Conservation (phyloP, 1,140 invertebrate genomes). For the Drosophila nasuta region DNA sequence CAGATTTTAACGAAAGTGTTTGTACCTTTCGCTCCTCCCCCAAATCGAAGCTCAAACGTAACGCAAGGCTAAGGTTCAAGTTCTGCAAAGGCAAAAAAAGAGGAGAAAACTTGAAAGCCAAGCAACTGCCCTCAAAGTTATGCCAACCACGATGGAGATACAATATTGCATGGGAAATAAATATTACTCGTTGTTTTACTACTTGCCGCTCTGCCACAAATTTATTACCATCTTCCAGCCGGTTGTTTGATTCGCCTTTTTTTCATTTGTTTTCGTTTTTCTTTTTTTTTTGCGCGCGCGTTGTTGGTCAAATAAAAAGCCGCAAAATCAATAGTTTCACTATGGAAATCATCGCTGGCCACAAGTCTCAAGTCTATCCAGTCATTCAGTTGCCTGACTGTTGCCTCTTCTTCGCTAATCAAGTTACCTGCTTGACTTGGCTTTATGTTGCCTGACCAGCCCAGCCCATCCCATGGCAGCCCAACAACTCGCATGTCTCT, state of each 20-base stretch:
- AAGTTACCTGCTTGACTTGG: constrained; percentile 53
- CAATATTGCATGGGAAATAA: constrained; percentile 59
- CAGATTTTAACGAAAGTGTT: constrained; percentile 33
- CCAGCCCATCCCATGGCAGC: neutral
- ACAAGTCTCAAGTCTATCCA: constrained; percentile 32
- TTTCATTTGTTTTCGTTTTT: constrained; percentile 20
- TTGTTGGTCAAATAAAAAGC: constrained; percentile 54
- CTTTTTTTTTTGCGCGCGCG: constrained; percentile 22
- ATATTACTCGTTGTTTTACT: constrained; percentile 33
- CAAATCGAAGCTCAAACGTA: neutral
- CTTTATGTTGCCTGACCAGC: neutral
- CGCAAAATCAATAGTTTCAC: constrained; percentile 70
- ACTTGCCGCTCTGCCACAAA: constrained; percentile 24
- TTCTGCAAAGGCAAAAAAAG: constrained; percentile 71
- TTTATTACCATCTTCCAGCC: constrained; percentile 40
- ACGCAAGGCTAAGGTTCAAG: constrained; percentile 66
- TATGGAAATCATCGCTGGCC: constrained; percentile 58
- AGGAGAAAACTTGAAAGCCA: constrained; percentile 32
- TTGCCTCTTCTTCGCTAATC: constrained; percentile 67
- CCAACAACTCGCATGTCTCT: constrained; percentile 24
- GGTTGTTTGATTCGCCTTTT: constrained; percentile 20
- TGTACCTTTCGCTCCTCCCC: constrained; percentile 23
- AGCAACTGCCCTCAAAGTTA: constrained; percentile 15
- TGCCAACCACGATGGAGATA: neutral
- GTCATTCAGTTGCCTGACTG: constrained; percentile 15